A percentile compares a stretch with the other conserved stretches of the same genome.
Conservation (phyloP, 2,888 invertebrate genomes). For the Drosophila kanekoi region DNA sequence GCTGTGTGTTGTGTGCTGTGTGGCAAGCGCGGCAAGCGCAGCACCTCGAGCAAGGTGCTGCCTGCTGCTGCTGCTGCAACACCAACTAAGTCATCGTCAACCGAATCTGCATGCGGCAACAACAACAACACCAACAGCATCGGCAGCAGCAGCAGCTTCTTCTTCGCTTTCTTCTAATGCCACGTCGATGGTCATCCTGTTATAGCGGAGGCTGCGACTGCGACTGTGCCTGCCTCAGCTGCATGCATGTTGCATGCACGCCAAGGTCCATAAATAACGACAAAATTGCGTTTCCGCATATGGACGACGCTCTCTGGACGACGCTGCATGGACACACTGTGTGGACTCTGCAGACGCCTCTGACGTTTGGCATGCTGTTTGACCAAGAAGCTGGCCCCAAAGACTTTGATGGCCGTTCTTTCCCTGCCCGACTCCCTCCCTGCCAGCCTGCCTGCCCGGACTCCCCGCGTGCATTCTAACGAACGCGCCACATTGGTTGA, state of each 20-base stretch:
- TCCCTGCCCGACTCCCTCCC: neutral
- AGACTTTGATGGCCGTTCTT: slow-evolving; percentile 45
- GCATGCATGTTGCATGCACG: slow-evolving; percentile 76
- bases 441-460: slow-evolving; percentile 13
- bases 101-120: slow-evolving; percentile 57
- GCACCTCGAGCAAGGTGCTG: slow-evolving; percentile 75
- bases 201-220: slow-evolving; percentile 62
- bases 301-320: slow-evolving; percentile 46
- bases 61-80: slow-evolving; percentile 42
- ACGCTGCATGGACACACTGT: slow-evolving; percentile 16
- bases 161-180: slow-evolving; percentile 40
- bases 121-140: slow-evolving; percentile 1
- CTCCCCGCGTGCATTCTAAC: slow-evolving; percentile 51
- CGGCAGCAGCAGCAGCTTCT: slow-evolving; percentile 1
- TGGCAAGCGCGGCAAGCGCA: slow-evolving; percentile 43
- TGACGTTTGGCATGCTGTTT: slow-evolving; percentile 70
- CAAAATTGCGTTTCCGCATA: slow-evolving; percentile 84
- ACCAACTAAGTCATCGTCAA: slow-evolving; percentile 77
- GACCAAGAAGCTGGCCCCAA: slow-evolving; percentile 48
- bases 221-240: slow-evolving; percentile 41
- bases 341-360: slow-evolving; percentile 29
- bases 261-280: slow-evolving; percentile 83
- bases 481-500: slow-evolving; percentile 56
- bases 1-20: slow-evolving; percentile 32
- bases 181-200: slow-evolving; percentile 69